Evolutionary conservation across 2,797 vertebrate genomes (phyloP).

Genomic region (Podarcis lilfordi): DNA sequence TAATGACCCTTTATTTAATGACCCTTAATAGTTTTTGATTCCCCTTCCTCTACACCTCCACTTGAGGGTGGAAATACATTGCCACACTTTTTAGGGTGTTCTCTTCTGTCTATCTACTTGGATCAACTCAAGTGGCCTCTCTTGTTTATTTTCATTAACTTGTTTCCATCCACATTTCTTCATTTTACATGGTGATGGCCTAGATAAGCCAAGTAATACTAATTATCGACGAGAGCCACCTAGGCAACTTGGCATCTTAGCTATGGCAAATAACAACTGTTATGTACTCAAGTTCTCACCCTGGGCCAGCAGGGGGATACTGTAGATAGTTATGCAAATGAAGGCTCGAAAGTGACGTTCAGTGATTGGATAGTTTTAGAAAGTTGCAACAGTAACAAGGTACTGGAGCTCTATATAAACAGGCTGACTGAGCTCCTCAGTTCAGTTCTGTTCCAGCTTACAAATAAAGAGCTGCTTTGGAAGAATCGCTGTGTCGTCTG

Average conservation of each 20-base stretch:
- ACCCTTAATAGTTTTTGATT: background rate
- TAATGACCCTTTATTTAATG: background rate
- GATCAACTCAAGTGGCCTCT: background rate
- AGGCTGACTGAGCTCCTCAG: no score
- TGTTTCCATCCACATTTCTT: background rate
- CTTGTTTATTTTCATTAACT: background rate
- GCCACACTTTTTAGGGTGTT: background rate
- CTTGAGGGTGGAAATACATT: background rate
- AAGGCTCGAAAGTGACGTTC: no score
- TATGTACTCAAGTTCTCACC: no score
- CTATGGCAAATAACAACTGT: background rate
- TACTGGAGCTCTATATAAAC: no score
- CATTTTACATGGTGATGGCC: background rate
- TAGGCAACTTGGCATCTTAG: background rate
- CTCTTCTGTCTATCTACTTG: no score
- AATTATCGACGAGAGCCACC: background rate
- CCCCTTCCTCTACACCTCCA: background rate
- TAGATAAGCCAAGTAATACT: background rate
- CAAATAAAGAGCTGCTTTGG: no score
- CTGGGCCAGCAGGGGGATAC: no score
- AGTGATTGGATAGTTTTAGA: no score
- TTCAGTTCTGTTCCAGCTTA: no score
- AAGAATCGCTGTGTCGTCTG: no score
- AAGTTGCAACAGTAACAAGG: no score
- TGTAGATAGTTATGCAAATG: no score